phyloP scores from a whole-genome alignment of 1,140 invertebrate genomes.

The Mycetomoellerius zeteki region DNA sequence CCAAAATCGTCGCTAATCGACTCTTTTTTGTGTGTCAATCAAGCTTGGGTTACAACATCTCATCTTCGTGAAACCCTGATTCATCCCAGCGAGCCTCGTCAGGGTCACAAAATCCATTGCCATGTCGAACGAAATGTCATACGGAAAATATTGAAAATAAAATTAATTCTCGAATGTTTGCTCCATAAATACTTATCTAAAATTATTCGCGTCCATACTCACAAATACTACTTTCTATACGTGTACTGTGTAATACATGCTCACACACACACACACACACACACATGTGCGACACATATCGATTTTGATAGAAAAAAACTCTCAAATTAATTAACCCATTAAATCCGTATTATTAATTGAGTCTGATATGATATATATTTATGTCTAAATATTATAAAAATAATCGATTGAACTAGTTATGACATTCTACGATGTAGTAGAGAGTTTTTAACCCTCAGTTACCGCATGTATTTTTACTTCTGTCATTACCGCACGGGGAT shows the following conservation, averaged over 20 bases:
- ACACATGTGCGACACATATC: neutral
- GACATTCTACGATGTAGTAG: no score
- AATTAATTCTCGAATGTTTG: conserved; percentile 1
- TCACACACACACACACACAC: no score
- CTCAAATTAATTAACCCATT: neutral
- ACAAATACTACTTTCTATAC: neutral
- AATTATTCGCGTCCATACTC: neutral
- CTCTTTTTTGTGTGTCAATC: conserved; percentile 86
- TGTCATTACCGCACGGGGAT: no score
- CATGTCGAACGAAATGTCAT: neutral
- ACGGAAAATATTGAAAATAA: neutral
- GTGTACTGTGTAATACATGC: no score
- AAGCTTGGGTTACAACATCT: conserved; percentile 85
- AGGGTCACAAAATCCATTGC: conserved; percentile 29
- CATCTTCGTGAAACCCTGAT: conserved; percentile 81
- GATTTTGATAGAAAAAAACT: neutral
- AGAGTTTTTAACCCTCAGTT: no score
- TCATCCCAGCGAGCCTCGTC: neutral
- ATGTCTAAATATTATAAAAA: neutral
- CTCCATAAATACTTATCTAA: neutral
- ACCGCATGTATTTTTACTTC: no score
- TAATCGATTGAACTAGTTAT: neutral
- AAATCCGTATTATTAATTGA: no score
- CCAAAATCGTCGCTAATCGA: conserved; percentile 81
- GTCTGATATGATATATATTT: neutral